Evolutionary conservation across 2,888 invertebrate genomes (phyloP).

Genomic region (Volucella zonaria): DNA sequence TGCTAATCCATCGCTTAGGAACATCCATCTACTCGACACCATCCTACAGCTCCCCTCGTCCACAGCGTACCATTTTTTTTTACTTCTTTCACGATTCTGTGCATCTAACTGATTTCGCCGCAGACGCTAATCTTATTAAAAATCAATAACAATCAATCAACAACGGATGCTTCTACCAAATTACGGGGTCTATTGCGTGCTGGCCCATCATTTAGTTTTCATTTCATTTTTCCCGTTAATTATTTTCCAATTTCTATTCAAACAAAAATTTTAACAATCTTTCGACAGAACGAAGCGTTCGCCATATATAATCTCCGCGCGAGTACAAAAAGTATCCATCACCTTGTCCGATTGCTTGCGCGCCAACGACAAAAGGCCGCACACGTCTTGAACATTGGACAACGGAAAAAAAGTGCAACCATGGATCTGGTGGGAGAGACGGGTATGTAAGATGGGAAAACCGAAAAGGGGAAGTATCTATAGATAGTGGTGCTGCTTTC

Average conservation of each 20-base stretch:
- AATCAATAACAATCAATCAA: slow-evolving; percentile 42
- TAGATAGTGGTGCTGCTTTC: slow-evolving; percentile 38
- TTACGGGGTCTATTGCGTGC: slow-evolving; percentile 43
- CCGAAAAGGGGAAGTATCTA: not conserved
- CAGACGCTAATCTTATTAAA: slow-evolving; percentile 21
- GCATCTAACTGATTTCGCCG: not conserved
- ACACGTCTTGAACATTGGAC: not conserved
- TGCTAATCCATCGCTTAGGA: no score
- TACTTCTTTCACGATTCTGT: not conserved
- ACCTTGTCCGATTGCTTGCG: not conserved
- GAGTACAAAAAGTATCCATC: slow-evolving; percentile 27
- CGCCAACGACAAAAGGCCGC: slow-evolving; percentile 1
- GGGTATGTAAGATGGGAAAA: not conserved
- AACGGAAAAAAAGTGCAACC: slow-evolving; percentile 34
- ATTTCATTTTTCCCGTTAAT: slow-evolving; percentile 46
- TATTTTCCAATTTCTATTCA: slow-evolving; percentile 29
- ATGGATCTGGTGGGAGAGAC: not conserved
- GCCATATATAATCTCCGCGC: slow-evolving; percentile 29
- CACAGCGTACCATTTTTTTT: not conserved
- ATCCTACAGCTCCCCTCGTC: no score
- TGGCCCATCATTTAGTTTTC: slow-evolving; percentile 31
- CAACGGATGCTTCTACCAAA: slow-evolving; percentile 19
- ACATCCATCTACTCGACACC: no score
- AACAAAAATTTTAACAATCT: not conserved
- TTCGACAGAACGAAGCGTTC: not conserved